phyloP scores from a whole-genome alignment of 2,113 vertebrate genomes.

The Passer montanus region DNA sequence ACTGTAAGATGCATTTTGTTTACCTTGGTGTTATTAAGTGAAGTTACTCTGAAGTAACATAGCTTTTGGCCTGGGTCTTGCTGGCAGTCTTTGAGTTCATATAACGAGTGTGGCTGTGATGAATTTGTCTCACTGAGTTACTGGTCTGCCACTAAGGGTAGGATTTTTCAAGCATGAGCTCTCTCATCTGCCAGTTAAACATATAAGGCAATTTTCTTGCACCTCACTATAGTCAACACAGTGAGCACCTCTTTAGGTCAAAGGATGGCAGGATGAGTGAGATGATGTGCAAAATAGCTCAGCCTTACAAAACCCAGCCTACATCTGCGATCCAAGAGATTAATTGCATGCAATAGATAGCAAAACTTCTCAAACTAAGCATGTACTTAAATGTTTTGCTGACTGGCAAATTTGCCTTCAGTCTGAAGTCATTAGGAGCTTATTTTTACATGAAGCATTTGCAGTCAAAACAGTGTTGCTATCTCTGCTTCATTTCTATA shows the following conservation, averaged over 20 bases:
- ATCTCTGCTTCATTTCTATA: constrained; percentile 21
- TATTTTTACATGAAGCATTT: constrained; percentile 21
- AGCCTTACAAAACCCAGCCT: not conserved
- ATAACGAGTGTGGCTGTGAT: not conserved
- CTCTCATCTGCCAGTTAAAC: constrained; percentile 22
- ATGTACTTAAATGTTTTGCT: not conserved
- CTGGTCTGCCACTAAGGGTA: not conserved
- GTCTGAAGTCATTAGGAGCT: not conserved
- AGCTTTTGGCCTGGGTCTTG: not conserved
- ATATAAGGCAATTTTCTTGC: constrained; percentile 7
- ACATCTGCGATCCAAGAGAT: not conserved
- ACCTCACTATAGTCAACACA: not conserved
- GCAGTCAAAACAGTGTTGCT: constrained; percentile 10
- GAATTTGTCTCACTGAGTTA: not conserved
- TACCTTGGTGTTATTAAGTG: not conserved
- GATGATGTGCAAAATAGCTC: not conserved
- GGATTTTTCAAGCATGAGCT: constrained; percentile 34
- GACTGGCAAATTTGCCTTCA: constrained; percentile 7
- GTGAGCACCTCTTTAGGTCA: constrained; percentile 13
- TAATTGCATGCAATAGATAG: not conserved
- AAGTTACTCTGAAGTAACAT: not conserved
- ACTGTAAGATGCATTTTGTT: not conserved
- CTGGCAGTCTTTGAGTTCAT: not conserved
- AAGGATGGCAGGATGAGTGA: not conserved
- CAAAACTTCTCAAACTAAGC: not conserved